These are phyloP conservation scores for Rynchops niger DNA, from an alignment of 2,113 vertebrate species.

Conservation along the genomic window DNA sequence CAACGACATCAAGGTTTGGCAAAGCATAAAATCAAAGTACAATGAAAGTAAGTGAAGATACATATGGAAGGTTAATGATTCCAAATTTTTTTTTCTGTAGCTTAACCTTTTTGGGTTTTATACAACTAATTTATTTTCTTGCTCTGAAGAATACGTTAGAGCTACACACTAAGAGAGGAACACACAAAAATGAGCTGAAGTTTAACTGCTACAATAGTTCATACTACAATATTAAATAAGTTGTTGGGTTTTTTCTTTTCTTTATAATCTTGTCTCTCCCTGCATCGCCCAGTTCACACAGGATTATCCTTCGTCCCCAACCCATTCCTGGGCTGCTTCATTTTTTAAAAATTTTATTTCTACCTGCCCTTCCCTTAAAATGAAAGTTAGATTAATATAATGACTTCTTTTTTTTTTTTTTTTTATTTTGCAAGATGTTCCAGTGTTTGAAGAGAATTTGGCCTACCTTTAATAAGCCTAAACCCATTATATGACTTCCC, in stretches of 20 bases:
- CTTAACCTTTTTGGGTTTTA: background rate
- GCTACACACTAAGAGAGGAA: background rate
- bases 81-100: background rate
- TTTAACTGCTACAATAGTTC: background rate
- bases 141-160: background rate
- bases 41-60: background rate
- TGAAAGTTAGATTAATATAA: background rate
- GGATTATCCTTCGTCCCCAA: background rate
- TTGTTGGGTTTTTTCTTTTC: background rate
- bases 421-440: background rate
- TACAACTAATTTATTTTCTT: background rate
- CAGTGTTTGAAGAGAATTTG: background rate
- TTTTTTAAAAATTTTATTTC: background rate
- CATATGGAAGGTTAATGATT: background rate
- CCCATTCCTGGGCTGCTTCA: background rate
- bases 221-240: background rate
- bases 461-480: background rate
- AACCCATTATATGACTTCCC: background rate
- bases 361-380: background rate
- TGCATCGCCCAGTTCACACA: background rate
- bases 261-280: background rate
- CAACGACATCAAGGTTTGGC: background rate
- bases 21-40: background rate
- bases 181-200: background rate
- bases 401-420: fast-evolving